phyloP scores from a whole-genome alignment of 1,140 invertebrate genomes.

The Zophobas atratus region DNA sequence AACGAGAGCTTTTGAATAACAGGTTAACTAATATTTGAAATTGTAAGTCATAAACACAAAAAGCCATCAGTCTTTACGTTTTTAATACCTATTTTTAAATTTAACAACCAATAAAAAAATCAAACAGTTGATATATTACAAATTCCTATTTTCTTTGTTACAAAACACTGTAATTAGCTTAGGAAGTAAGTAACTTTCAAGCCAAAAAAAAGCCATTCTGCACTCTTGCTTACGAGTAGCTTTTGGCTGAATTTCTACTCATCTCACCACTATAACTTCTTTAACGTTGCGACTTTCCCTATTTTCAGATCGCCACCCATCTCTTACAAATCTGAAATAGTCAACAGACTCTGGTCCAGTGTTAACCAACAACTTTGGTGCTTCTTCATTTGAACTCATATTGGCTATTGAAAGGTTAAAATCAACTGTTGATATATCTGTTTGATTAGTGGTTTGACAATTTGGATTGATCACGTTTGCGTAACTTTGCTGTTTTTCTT shows the following conservation, averaged over 20 bases:
- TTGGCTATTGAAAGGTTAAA: constrained; percentile 73
- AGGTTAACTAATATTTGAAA: no score
- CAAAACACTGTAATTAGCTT: constrained; percentile 78
- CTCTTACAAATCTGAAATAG: constrained; percentile 78
- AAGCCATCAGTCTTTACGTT: no score
- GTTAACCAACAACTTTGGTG: constrained; percentile 70
- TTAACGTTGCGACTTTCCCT: constrained; percentile 67
- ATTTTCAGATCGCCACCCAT: constrained; percentile 77
- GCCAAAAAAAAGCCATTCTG: constrained; percentile 82
- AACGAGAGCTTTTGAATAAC: no score
- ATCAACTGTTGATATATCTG: constrained; percentile 75
- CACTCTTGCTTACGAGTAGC: constrained; percentile 60
- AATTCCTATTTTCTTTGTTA: constrained; percentile 56
- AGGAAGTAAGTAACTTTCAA: constrained; percentile 83
- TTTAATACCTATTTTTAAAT: no score
- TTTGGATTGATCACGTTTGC: constrained; percentile 74
- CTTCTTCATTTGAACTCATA: constrained; percentile 54
- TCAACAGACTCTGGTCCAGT: constrained; percentile 74
- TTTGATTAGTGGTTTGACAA: constrained; percentile 72
- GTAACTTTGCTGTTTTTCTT: constrained; percentile 67
- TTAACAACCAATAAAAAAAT: background rate
- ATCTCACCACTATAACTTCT: constrained; percentile 73
- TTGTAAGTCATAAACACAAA: no score
- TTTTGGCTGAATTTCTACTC: constrained; percentile 77
- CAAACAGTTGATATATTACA: constrained; percentile 22